Evolutionary conservation across 1,140 invertebrate genomes (phyloP), one percentile per base, ranked within the genome.

Genomic region (Drosophila arawakana): DNA sequence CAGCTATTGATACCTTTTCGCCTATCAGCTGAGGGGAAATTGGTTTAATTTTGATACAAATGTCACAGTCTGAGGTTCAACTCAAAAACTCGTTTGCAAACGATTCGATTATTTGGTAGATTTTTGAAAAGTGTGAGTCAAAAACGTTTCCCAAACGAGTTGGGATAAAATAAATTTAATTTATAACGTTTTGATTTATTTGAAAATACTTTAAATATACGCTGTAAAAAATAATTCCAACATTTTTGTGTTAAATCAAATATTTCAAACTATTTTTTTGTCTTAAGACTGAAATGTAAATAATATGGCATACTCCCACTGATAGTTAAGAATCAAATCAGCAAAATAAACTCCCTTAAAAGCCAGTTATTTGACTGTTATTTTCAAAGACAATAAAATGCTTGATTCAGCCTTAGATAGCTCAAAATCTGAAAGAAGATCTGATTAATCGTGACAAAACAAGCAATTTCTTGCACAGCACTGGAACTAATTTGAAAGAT

Each of bases 401-500:
- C 8, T 7, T 46, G 39, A 59, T 15, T 59, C 13, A 3, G 8
- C 30, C 7, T 46, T 13, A 59, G 57, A 59, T 34, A 46, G 7
- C 21, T 52, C 3, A 11, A 11, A 11, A 41, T 41, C 9, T 2
- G 1, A 21, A 21, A 21, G 18, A 21, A 21, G n/a, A 30, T 30
- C 25, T 30, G 25, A 18, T 39, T 30, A 57, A 60, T 73, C 65
- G 30, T 44, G 35, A 34, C 30, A 44, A 47, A 44, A 73, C 52
- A 59, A 60, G 35, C 13, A 39, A 54, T 66, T 41, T 35, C 21
- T 41, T 30, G 34, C 35, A 66, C 18, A 74, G 62, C 30, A 63
- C 80, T 72, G 71, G 21, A 81, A 84, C 81, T 76, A 85, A 85
- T 85, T 81, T 67, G 7, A 7, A 46, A 72, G 67, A 81, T 73